These are phyloP conservation scores for Tinea pellionella DNA, from an alignment of 2,888 invertebrate species.

Conservation along the genomic window DNA sequence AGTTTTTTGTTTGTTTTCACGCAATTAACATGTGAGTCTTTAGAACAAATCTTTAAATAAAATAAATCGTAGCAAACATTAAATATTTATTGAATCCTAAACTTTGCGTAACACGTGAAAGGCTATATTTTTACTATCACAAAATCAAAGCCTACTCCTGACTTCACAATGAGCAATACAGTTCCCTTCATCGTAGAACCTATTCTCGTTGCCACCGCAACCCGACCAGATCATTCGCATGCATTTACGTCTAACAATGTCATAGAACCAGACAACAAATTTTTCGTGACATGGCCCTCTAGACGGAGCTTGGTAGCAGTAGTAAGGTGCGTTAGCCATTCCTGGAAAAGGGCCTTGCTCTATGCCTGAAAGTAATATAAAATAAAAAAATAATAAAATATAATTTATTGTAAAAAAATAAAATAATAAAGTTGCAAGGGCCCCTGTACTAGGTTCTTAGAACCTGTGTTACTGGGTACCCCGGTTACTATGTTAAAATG, in stretches of 20 bases:
- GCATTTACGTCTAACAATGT: conserved; percentile 43
- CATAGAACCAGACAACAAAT: conserved; percentile 46
- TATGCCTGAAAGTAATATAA: conserved; percentile 38
- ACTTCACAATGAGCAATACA: conserved; percentile 40
- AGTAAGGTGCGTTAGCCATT: conserved; percentile 47
- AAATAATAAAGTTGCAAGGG: too few relatives aligned
- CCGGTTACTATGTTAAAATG: too few relatives aligned
- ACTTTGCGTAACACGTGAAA: too few relatives aligned
- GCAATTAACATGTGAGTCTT: too few relatives aligned
- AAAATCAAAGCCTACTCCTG: conserved; percentile 19
- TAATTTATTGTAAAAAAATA: too few relatives aligned
- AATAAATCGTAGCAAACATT: too few relatives aligned
- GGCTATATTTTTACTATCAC: not conserved
- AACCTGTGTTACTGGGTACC: too few relatives aligned
- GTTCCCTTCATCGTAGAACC: conserved; percentile 30
- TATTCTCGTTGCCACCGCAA: conserved; percentile 57
- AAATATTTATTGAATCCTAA: not conserved
- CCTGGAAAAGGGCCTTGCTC: conserved; percentile 47
- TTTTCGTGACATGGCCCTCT: conserved; percentile 43
- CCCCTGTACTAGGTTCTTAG: too few relatives aligned
- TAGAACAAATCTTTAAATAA: too few relatives aligned
- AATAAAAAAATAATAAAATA: too few relatives aligned
- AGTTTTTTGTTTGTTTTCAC: too few relatives aligned
- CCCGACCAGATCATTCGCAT: conserved; percentile 57
- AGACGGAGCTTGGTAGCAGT: conserved; percentile 48